A percentile compares a stretch with the other conserved stretches of the same genome.
Conservation (phyloP, 2,888 invertebrate genomes). For the Caenorhabditis doughertyi region DNA sequence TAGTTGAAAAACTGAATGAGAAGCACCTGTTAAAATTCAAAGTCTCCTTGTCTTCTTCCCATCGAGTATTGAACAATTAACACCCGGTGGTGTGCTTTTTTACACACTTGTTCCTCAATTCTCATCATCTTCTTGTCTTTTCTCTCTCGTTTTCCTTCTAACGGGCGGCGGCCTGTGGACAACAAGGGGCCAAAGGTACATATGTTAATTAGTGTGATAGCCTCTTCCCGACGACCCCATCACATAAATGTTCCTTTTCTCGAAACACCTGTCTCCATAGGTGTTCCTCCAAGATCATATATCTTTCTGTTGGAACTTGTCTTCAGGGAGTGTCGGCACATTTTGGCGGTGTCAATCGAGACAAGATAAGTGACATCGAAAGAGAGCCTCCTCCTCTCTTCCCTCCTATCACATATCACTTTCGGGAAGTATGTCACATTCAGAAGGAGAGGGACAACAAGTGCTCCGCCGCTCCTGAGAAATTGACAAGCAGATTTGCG, state of each 20-base stretch:
- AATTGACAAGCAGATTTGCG: conserved; percentile 27
- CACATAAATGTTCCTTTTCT: background rate
- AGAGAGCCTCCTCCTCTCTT: background rate
- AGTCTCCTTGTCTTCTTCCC: background rate
- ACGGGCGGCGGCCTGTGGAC: background rate
- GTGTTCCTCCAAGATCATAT: conserved; percentile 43
- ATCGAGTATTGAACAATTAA: conserved; percentile 30
- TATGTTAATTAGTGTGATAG: conserved; percentile 66
- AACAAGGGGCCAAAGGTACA: conserved; percentile 38
- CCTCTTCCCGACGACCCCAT: too few species aligned
- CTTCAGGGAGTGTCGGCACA: conserved; percentile 3
- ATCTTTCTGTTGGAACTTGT: conserved; percentile 31
- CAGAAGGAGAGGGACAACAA: conserved; percentile 39
- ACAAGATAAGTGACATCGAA: conserved; percentile 54
- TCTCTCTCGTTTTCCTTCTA: background rate
- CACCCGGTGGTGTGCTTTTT: conserved; percentile 43
- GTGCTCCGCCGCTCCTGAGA: conserved; percentile 17
- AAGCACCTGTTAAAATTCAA: background rate
- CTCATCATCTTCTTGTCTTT: conserved; percentile 12
- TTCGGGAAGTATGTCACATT: conserved; percentile 32
- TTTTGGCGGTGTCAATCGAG: conserved; percentile 18
- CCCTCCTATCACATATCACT: conserved; percentile 57
- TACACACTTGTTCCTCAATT: conserved; percentile 52
- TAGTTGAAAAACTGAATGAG: too few species aligned
- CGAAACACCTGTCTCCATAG: conserved; percentile 46